Conservation (phyloP, 2,888 invertebrate genomes). For the Andrena haemorrhoa region DNA sequence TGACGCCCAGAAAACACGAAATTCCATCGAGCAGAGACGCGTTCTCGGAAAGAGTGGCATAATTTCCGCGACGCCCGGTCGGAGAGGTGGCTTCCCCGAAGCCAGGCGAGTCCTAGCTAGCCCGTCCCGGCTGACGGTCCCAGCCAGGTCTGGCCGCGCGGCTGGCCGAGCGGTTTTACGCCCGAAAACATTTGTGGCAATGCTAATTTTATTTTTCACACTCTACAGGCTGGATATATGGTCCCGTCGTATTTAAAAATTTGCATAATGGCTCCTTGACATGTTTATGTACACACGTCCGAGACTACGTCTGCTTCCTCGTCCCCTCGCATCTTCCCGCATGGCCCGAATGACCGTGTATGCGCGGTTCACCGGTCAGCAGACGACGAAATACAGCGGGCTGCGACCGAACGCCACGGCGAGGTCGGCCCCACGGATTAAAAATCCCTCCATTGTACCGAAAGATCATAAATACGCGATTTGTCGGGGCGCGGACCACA, state of each 20-base stretch:
- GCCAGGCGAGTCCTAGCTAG: constrained; percentile 37
- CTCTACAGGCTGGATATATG: constrained; percentile 79
- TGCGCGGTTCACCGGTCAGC: constrained; percentile 65
- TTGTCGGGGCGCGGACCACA: constrained; percentile 81
- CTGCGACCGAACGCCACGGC: constrained; percentile 58
- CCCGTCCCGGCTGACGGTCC: constrained; percentile 14
- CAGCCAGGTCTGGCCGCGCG: constrained; percentile 1
- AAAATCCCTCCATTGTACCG: constrained; percentile 80
- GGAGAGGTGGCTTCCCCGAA: constrained; percentile 54
- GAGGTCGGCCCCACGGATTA: constrained; percentile 75
- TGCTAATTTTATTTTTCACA: constrained; percentile 84
- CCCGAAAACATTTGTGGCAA: constrained; percentile 78
- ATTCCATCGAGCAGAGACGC: neutral
- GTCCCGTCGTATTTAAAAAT: constrained; percentile 83
- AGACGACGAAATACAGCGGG: constrained; percentile 76
- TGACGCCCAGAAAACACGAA: constrained; percentile 14
- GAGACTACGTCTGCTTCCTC: constrained; percentile 34
- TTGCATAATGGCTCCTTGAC: constrained; percentile 83
- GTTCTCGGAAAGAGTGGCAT: constrained; percentile 47
- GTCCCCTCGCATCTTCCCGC: constrained; percentile 13
- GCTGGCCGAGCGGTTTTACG: constrained; percentile 65
- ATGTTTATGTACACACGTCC: constrained; percentile 83
- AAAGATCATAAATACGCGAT: constrained; percentile 83
- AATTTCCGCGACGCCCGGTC: constrained; percentile 35
- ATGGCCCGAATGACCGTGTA: constrained; percentile 57